Evolutionary conservation across 2,113 vertebrate genomes (phyloP).

Genomic region (human (Homo sapiens)): GRCh38 chr20:11926001-11926500

Average conservation of each 20-base stretch:
- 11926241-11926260: slow-evolving; percentile 72
- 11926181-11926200: slow-evolving; percentile 46
- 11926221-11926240: slow-evolving; percentile 66
- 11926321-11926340: slow-evolving; percentile 83
- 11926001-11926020: slow-evolving; percentile 60
- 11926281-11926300: slow-evolving; percentile 83
- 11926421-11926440: slow-evolving; percentile 82
- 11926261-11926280: slow-evolving; percentile 79
- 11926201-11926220: slow-evolving; percentile 69
- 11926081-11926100: slow-evolving; percentile 76
- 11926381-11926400: slow-evolving; percentile 81
- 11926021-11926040: slow-evolving; percentile 61
- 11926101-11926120: slow-evolving; percentile 64
- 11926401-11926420: slow-evolving; percentile 71
- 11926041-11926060: slow-evolving; percentile 62
- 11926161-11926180: slow-evolving; percentile 62
- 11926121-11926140: slow-evolving; percentile 71
- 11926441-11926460: slow-evolving; percentile 87
- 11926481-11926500: slow-evolving; percentile 91
- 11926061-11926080: slow-evolving; percentile 65
- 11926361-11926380: slow-evolving; percentile 71
- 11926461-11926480: slow-evolving; percentile 87
- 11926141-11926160: slow-evolving; percentile 66
- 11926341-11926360: slow-evolving; percentile 83
- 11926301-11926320: slow-evolving; percentile 83